A percentile compares a stretch with the other conserved stretches of the same genome.
These are phyloP conservation scores for Danio jaintianensis DNA, from an alignment of 2,797 vertebrate species.

Conservation along the genomic window DNA sequence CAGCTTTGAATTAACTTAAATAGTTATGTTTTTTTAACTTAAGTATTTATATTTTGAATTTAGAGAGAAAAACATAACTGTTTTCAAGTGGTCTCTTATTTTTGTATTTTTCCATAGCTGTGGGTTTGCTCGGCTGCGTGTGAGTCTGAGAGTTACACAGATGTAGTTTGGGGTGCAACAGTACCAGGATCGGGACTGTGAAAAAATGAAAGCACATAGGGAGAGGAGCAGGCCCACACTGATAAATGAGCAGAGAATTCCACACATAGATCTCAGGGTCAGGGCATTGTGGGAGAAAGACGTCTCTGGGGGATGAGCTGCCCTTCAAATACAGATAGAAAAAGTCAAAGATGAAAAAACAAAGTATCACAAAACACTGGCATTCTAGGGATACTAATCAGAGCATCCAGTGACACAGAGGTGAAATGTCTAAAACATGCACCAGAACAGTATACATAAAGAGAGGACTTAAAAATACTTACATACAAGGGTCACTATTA, in stretches of 20 bases:
- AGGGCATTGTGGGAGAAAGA: neutral
- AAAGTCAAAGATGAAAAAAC: neutral
- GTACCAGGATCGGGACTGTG: slow-evolving; percentile 6
- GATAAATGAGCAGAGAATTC: slow-evolving; percentile 25
- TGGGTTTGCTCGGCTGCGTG: neutral
- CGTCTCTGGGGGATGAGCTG: slow-evolving; percentile 6
- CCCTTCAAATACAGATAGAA: neutral
- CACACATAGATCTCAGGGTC: slow-evolving; percentile 31
- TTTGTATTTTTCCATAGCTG: too few species aligned
- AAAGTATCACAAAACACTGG: neutral
- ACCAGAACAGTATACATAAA: neutral
- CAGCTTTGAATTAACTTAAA: too few species aligned
- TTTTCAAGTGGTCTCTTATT: too few species aligned
- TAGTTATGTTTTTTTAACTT: too few species aligned
- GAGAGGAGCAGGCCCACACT: neutral
- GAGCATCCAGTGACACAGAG: neutral
- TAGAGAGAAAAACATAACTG: too few species aligned
- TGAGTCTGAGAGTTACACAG: neutral
- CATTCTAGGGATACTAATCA: slow-evolving; percentile 12
- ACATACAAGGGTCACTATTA: neutral
- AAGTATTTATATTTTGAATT: too few species aligned
- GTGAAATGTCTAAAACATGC: slow-evolving; percentile 5
- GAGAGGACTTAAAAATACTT: neutral
- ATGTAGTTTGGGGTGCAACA: neutral
- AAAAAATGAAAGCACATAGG: neutral